Evolutionary conservation across 2,797 vertebrate species (phyloP).

Genomic region (Apodemus agrarius): DNA sequence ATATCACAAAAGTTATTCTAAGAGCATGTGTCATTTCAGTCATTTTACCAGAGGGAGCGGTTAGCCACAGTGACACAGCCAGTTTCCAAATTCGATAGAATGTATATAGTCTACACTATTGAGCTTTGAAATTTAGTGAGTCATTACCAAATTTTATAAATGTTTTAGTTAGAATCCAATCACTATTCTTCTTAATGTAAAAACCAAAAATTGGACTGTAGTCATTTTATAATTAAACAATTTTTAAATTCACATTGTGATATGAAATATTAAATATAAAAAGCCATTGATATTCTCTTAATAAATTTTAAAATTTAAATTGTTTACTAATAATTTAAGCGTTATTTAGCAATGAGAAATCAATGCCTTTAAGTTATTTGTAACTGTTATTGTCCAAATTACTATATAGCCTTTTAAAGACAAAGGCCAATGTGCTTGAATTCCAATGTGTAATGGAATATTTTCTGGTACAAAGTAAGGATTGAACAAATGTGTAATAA

Average conservation of each 20-base stretch:
- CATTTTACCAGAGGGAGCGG: not conserved
- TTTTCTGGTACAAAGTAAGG: slow-evolving; percentile 7
- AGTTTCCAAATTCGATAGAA: slow-evolving; percentile 18
- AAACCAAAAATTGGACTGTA: slow-evolving; percentile 41
- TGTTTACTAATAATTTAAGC: slow-evolving; percentile 42
- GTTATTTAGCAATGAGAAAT: slow-evolving; percentile 44
- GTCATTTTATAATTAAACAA: not conserved
- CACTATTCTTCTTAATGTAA: slow-evolving; percentile 40
- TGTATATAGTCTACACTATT: not conserved
- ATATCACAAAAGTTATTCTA: slow-evolving; percentile 22
- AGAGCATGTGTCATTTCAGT: not conserved
- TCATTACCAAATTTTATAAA: slow-evolving; percentile 45
- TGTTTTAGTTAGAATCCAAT: slow-evolving; percentile 46
- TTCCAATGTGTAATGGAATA: not conserved
- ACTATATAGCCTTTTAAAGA: slow-evolving; percentile 19
- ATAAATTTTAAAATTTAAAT: slow-evolving; percentile 28
- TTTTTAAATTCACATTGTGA: slow-evolving; percentile 18
- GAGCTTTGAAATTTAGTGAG: slow-evolving; percentile 10
- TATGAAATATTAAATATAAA: not conserved
- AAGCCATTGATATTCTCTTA: not conserved
- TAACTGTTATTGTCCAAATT: slow-evolving; percentile 12
- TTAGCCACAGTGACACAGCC: not conserved
- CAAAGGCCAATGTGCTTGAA: not conserved
- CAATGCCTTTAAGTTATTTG: slow-evolving; percentile 32
- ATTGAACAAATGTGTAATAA: slow-evolving; percentile 17